phyloP scores from a whole-genome alignment of 2,888 invertebrate genomes.

The Rhyacophila evoluta region DNA sequence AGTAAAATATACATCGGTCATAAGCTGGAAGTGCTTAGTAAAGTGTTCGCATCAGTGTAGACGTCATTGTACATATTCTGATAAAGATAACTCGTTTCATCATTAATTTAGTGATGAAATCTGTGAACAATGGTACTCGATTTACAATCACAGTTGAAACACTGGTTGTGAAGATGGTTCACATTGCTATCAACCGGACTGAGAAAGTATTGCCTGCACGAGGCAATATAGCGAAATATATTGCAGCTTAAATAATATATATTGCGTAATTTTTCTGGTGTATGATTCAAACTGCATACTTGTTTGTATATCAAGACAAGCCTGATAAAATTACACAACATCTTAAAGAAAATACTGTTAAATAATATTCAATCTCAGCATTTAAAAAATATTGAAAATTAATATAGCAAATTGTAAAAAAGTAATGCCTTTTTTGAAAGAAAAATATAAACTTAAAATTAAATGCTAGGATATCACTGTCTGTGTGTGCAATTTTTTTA shows the following conservation, averaged over 20 bases:
- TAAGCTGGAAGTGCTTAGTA: neutral
- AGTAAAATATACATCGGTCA: neutral
- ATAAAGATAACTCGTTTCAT: slow-evolving; percentile 15
- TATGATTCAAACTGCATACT: too few relatives aligned
- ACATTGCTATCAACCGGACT: neutral
- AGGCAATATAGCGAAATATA: neutral
- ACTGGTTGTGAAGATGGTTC: slow-evolving; percentile 22
- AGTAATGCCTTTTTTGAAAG: too few relatives aligned
- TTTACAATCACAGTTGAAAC: slow-evolving; percentile 24
- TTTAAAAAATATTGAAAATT: too few relatives aligned
- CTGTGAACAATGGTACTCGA: slow-evolving; percentile 14
- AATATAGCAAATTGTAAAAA: too few relatives aligned
- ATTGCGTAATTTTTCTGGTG: too few relatives aligned
- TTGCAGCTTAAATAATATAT: neutral
- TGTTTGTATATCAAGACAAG: too few relatives aligned
- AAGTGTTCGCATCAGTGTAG: neutral
- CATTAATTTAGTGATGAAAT: slow-evolving; percentile 19
- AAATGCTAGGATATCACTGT: too few relatives aligned
- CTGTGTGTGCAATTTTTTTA: too few relatives aligned
- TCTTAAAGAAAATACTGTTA: too few relatives aligned
- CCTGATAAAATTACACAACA: too few relatives aligned
- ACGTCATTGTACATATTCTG: neutral
- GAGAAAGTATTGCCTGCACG: neutral
- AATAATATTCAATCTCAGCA: too few relatives aligned
- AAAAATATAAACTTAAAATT: too few relatives aligned